These are phyloP conservation scores for Epinephelus moara DNA, from an alignment of 2,113 vertebrate species.

Conservation along the genomic window DNA sequence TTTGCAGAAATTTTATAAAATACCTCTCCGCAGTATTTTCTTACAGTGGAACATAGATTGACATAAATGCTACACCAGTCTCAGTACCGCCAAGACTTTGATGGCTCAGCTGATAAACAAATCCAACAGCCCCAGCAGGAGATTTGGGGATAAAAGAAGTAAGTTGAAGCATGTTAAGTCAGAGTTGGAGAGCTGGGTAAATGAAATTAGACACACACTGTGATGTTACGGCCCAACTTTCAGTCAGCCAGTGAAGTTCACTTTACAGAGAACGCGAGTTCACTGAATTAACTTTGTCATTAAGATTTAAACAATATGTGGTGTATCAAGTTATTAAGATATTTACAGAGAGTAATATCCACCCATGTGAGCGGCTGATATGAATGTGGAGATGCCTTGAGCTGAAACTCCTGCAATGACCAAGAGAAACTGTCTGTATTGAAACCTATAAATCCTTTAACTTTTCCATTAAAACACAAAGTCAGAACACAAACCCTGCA, in stretches of 20 bases:
- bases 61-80: conserved; percentile 37
- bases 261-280: background rate
- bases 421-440: background rate
- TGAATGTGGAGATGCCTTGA: background rate
- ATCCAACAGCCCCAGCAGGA: conserved; percentile 51
- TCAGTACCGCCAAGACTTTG: conserved; percentile 24
- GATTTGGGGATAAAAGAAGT: conserved; percentile 42
- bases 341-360: background rate
- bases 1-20: background rate
- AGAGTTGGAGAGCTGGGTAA: conserved; percentile 16
- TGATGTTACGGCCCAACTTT: conserved; percentile 27
- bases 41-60: conserved; percentile 20
- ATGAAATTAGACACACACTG: conserved; percentile 44
- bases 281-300: background rate
- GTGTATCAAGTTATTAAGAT: background rate
- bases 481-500: background rate
- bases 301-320: background rate
- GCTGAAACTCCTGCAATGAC: background rate
- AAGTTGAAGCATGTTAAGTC: conserved; percentile 42
- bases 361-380: background rate
- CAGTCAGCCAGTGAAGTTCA: conserved; percentile 7
- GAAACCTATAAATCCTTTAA: background rate
- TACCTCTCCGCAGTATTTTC: background rate
- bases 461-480: background rate
- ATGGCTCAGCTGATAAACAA: conserved; percentile 47